Evolutionary conservation across 2,113 vertebrate genomes (phyloP), one percentile per base, ranked within the genome.

Genomic region (Cyprinodon variegatus): DNA sequence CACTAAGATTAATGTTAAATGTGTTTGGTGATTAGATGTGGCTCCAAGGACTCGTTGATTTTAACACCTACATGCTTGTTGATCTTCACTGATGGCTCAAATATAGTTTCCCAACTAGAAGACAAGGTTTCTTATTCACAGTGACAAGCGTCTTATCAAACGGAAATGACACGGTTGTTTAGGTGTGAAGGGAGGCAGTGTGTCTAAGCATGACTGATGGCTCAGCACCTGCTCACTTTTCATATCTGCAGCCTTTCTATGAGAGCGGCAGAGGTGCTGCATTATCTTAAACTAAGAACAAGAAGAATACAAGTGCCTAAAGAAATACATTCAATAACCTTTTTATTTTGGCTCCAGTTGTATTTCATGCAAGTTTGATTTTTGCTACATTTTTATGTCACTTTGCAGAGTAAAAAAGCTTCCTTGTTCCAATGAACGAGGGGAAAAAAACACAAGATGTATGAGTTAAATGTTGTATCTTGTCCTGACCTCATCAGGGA

Each of bases 401-500:
- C 12, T 67, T 11, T 67, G 41, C 22, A 20, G 13, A 57, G 29
- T 57, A 57, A 53, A 15, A 13, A 5, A 11, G 53, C 1, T 9
- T n/a, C n/a, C n/a, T n/a, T n/a, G 20, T 9, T 29, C 29, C 29
- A 17, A 53, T 20, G 2, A 53, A 15, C 20, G 5, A 53, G 20
- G 20, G 50, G 0, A 9, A 9, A n/a, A 20, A 53, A 20, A 53
- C 20, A 50, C 8, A 15, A 41, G 50, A 57, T 14, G 5, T n/a
- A n/a, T 57, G 17, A 7, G 9, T 2, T 57, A 45, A 11, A 57
- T 57, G 50, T 57, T 20, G 20, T 57, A 17, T 38, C 11, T n/a
- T 43, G 10, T n/a, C 17, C 12, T 48, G 0, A 41, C 43, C 10
- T 43, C 68, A 53, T 57, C 20, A 99, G 98, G 98, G 98, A 11